Evolutionary conservation across 2,888 invertebrate species (phyloP).

Genomic region (Rosalia funebris): DNA sequence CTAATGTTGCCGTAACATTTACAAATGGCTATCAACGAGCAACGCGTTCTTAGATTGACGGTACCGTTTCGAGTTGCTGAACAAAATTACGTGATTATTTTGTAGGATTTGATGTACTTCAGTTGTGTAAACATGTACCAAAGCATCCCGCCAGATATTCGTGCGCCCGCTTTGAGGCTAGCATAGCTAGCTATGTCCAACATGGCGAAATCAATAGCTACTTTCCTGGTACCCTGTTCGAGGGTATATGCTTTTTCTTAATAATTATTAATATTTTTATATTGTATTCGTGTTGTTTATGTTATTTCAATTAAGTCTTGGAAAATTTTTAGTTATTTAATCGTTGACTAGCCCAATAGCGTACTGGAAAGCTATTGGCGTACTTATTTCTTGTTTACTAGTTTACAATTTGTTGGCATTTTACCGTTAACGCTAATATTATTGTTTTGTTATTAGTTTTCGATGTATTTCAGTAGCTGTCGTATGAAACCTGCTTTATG

Average conservation of each 20-base stretch:
- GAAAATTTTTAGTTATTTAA: neutral
- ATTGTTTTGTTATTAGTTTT: neutral
- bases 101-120: slow-evolving; percentile 25
- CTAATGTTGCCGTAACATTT: too few species aligned
- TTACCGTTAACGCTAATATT: neutral
- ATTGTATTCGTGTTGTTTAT: neutral
- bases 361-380: neutral
- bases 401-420: neutral
- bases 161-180: slow-evolving; percentile 59
- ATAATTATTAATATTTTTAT: neutral
- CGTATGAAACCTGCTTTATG: too few species aligned
- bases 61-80: neutral
- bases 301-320: neutral
- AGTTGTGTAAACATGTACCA: slow-evolving; percentile 54
- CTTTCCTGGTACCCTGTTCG: slow-evolving; percentile 37
- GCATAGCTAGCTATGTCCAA: slow-evolving; percentile 54
- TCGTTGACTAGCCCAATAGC: neutral
- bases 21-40: too few species aligned
- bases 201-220: slow-evolving; percentile 57
- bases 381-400: neutral
- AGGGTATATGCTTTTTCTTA: slow-evolving; percentile 38
- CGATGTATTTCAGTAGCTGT: too few species aligned
- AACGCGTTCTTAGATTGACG: slow-evolving; percentile 13
- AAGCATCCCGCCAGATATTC: slow-evolving; percentile 60
- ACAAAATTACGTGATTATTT: slow-evolving; percentile 1